Conservation (phyloP, 2,797 vertebrate species). For the Hozukius guyotensis region DNA sequence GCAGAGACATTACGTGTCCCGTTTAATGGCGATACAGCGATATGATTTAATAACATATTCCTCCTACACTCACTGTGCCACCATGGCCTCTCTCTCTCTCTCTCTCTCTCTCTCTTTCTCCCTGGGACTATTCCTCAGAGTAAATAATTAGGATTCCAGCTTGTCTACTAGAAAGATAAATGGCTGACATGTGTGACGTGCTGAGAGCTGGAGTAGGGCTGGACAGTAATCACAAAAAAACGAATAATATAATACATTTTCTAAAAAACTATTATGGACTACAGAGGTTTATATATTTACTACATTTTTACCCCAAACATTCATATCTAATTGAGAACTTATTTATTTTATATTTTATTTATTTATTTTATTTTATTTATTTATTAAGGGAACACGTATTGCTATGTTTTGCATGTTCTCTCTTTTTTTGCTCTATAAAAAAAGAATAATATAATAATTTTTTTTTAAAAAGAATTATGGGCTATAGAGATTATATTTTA, state of each 20-base stretch:
- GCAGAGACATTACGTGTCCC: constrained; percentile 82
- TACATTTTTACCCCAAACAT: neutral
- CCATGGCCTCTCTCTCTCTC: constrained; percentile 33
- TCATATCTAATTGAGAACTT: neutral
- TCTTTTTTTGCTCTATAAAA: neutral
- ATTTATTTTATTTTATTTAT: neutral
- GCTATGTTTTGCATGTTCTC: neutral
- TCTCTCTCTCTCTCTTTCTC: constrained; percentile 46
- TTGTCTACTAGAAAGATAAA: constrained; percentile 92
- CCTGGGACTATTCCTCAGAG: constrained; percentile 90
- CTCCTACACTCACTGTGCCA: constrained; percentile 76
- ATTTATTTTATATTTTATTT: neutral
- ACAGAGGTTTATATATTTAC: neutral
- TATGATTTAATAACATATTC: constrained; percentile 91
- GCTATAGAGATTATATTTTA: neutral
- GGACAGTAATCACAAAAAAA: constrained; percentile 15
- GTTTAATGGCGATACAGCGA: constrained; percentile 85
- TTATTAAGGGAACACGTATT: neutral
- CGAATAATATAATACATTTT: neutral
- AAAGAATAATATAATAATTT: neutral
- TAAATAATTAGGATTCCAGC: constrained; percentile 93
- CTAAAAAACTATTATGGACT: neutral
- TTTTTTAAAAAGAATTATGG: rapidly evolving
- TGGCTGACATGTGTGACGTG: constrained; percentile 92
- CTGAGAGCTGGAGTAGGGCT: constrained; percentile 81